phyloP scores from a whole-genome alignment of 2,113 vertebrate genomes.

The Lipophrys pholis region DNA sequence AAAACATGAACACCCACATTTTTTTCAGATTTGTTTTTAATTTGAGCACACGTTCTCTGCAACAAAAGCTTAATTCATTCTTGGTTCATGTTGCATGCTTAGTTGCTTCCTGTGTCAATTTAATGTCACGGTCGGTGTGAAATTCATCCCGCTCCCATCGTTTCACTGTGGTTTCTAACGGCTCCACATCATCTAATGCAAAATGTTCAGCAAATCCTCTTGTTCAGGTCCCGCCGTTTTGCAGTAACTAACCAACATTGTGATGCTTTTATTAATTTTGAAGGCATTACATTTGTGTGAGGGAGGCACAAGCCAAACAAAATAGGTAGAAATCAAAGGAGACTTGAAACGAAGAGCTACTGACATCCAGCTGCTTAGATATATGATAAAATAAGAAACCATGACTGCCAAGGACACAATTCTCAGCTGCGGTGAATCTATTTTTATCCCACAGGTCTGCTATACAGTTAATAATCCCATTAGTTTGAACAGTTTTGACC shows the following conservation, averaged over 20 bases:
- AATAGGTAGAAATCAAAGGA: conserved; percentile 8
- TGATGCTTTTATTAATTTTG: too few relatives aligned
- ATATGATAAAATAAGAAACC: conserved; percentile 23
- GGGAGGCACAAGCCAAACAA: neutral
- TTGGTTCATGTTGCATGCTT: conserved; percentile 41
- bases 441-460: conserved; percentile 68
- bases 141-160: neutral
- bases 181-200: conserved; percentile 46
- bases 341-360: neutral
- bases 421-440: conserved; percentile 25
- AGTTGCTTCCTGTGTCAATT: conserved; percentile 26
- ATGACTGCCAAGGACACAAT: conserved; percentile 41
- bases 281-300: too few relatives aligned
- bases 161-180: conserved; percentile 22
- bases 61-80: conserved; percentile 20
- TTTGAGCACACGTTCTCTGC: conserved; percentile 56
- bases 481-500: conserved; percentile 51
- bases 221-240: too few relatives aligned
- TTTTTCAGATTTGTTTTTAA: conserved; percentile 42
- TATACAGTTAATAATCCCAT: conserved; percentile 67
- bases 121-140: conserved; percentile 40
- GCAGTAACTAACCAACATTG: too few relatives aligned
- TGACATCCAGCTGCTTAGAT: neutral
- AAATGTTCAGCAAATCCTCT: neutral
- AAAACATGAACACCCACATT: conserved; percentile 60